Percentiles rank a stretch among this genome's conserved stretches.
These are phyloP conservation scores for Rhaphigaster nebulosa DNA, from an alignment of 2,888 invertebrate species.

Conservation along the genomic window DNA sequence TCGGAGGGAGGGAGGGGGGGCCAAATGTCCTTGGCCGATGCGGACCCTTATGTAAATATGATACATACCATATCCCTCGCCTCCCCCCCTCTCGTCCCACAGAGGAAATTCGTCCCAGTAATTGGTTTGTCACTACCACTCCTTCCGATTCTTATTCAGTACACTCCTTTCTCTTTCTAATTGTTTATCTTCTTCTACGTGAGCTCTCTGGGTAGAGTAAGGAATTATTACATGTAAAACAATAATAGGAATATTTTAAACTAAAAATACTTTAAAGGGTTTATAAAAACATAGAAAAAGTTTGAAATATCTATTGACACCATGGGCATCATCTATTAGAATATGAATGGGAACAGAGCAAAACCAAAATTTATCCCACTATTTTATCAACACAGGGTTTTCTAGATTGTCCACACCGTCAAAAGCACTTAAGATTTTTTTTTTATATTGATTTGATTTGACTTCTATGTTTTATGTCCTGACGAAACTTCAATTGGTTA, in stretches of 20 bases:
- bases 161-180: neutral
- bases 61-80: neutral
- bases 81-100: neutral
- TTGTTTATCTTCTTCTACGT: neutral
- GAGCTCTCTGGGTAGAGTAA: neutral
- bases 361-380: too few species aligned
- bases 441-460: too few species aligned
- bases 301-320: too few species aligned
- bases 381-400: too few species aligned
- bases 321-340: too few species aligned
- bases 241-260: too few species aligned
- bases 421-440: too few species aligned
- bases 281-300: neutral
- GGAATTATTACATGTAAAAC: neutral
- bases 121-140: conserved; percentile 13
- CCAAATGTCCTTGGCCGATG: neutral
- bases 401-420: too few species aligned
- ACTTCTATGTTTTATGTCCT: too few species aligned
- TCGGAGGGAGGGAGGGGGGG: neutral
- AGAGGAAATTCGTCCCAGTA: conserved; percentile 12
- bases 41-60: conserved; percentile 24
- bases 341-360: too few species aligned
- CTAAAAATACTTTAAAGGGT: too few species aligned
- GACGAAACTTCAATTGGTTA: too few species aligned
- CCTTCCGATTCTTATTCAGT: neutral